Base-by-base conservation (phyloP, 2,113 vertebrate genomes). In the Aythya baeri region DNA sequence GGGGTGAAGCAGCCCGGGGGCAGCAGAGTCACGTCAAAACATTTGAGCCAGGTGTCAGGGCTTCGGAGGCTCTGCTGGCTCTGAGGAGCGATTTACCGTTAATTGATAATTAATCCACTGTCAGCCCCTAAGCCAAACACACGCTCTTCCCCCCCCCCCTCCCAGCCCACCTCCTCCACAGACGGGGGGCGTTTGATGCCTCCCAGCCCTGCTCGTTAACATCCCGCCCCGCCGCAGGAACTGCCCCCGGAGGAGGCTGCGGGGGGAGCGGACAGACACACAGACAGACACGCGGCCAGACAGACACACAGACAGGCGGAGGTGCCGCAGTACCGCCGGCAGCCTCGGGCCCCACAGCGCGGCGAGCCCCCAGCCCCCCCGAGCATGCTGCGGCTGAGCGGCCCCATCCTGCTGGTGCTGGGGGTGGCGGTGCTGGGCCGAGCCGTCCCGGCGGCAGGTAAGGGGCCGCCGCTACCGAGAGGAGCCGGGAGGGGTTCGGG, bases 361-460 rank as follows among this genome's bases (percentile, higher is more conserved):
- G 54, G 66, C 21, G 38, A 49, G 8, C 25, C 6, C n/a, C 23
- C 46, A 2, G 46, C 46, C 46, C 10, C 50, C 31, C 77, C 57
- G 11, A 11, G n/a, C 50, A 74, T 89, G 68, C 15, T 58, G 72
- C 17, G 7, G 63, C 38, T 88, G 68, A 49, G 46, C 46, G 2
- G 23, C 83, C 46, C 49, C 49, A 2, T 54, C 46, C 25, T 71
- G 68, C 49, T 54, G 70, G 49, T 91, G 36, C 71, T 49, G 20
- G 46, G 46, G 46, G 46, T 49, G 46, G 46, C 20, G 46, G 46
- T 94, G 59, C 83, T 94, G 62, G 43, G 73, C 90, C 54, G 44
- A 22, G 36, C n/a, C 86, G 31, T 31, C 27, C 44, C 78, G 57
- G 70, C 78, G 17, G 84, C 96, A 98, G 98, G 98, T 98, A 98